These are phyloP conservation scores for Caenorhabditis uteleia DNA, from an alignment of 2,888 invertebrate species.

Conservation along the genomic window DNA sequence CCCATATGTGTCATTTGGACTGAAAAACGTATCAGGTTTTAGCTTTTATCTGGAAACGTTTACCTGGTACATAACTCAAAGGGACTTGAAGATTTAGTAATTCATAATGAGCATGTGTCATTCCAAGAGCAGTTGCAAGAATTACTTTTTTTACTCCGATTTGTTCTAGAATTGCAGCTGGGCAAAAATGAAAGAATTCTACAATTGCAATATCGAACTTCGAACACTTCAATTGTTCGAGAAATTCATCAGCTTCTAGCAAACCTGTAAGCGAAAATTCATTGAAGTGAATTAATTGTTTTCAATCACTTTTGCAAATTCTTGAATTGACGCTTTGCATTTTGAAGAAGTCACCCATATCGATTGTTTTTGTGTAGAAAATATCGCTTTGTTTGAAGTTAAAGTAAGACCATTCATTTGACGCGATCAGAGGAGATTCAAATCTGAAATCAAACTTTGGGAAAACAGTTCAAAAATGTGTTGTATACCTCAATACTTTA, in stretches of 20 bases:
- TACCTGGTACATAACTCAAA: conserved; percentile 36
- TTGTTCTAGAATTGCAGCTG: conserved; percentile 21
- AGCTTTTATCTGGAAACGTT: background rate
- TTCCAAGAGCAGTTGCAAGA: conserved; percentile 31
- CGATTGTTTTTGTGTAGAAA: conserved; percentile 25
- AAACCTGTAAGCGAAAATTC: conserved; percentile 16
- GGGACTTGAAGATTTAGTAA: conserved; percentile 12
- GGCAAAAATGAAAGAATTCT: conserved; percentile 40
- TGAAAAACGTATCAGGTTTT: background rate
- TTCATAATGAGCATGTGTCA: conserved; percentile 32
- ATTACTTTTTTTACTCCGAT: conserved; percentile 26
- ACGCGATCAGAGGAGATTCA: background rate
- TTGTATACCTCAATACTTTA: conserved; percentile 7
- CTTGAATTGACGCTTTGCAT: conserved; percentile 34
- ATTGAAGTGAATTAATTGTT: too few relatives aligned
- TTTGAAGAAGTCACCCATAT: conserved; percentile 20
- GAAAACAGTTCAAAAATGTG: background rate
- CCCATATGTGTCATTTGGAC: conserved; percentile 25
- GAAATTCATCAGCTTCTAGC: conserved; percentile 11
- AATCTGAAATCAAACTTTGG: background rate
- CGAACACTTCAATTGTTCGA: conserved; percentile 6
- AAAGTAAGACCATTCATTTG: conserved; percentile 7
- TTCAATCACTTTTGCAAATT: conserved; percentile 23
- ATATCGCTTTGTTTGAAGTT: conserved; percentile 32
- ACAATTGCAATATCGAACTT: conserved; percentile 27